A percentile compares a stretch with the other conserved stretches of the same genome.
Conservation (phyloP, 1,140 invertebrate genomes). For the Sycophila sp. region DNA sequence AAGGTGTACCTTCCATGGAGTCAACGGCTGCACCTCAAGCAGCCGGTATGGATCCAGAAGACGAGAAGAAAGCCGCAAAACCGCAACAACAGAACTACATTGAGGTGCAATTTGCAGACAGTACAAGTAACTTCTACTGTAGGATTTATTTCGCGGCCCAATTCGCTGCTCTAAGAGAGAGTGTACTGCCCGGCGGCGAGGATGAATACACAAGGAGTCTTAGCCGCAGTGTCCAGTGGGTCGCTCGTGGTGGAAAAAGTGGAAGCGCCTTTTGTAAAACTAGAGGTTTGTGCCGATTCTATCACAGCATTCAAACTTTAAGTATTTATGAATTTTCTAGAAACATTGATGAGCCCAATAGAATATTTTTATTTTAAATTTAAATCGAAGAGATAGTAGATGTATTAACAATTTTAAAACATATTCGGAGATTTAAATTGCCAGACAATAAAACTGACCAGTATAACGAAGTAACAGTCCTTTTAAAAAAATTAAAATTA, state of each 20-base stretch:
- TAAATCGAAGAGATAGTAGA: too few relatives aligned
- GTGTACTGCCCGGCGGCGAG: constrained; percentile 78
- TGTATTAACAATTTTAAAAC: background rate
- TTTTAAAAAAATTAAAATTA: too few relatives aligned
- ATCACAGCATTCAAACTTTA: too few relatives aligned
- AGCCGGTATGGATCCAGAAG: constrained; percentile 46
- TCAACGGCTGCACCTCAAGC: background rate
- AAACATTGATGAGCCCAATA: too few relatives aligned
- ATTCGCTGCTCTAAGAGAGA: constrained; percentile 80
- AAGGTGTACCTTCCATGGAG: constrained; percentile 39
- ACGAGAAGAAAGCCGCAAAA: constrained; percentile 57
- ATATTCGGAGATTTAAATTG: too few relatives aligned
- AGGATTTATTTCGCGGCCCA: constrained; percentile 87
- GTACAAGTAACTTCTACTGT: constrained; percentile 82
- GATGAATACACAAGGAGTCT: constrained; percentile 85
- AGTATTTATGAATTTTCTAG: too few relatives aligned
- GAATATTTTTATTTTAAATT: constrained; percentile 12
- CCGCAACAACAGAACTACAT: constrained; percentile 72
- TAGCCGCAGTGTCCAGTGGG: constrained; percentile 90
- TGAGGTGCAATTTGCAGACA: constrained; percentile 82
- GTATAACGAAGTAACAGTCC: too few relatives aligned
- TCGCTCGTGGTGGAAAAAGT: constrained; percentile 95
- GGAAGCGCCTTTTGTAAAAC: constrained; percentile 97
- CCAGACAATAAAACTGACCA: too few relatives aligned
- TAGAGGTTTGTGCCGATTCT: constrained; percentile 73